phyloP scores from a whole-genome alignment of 2,888 invertebrate genomes.

The Glaucopsyche alexis region DNA sequence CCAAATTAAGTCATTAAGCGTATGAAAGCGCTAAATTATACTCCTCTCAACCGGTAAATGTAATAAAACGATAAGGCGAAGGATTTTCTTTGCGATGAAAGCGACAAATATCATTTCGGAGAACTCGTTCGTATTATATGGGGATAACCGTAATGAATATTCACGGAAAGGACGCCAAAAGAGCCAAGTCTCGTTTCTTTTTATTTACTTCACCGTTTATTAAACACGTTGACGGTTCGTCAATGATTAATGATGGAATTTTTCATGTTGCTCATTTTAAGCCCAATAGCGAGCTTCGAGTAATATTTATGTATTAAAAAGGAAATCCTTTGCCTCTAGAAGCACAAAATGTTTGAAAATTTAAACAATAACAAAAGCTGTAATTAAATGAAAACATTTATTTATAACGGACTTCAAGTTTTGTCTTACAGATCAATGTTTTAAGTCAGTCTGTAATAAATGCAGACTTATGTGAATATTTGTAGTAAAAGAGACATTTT shows the following conservation, averaged over 20 bases:
- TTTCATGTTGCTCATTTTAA: conserved; percentile 24
- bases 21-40: conserved; percentile 40
- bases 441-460: too few relatives aligned
- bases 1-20: conserved; percentile 33
- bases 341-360: conserved; percentile 2
- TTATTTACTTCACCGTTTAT: conserved; percentile 27
- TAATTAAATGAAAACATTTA: not conserved
- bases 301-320: not conserved
- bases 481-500: not conserved
- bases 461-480: too few relatives aligned
- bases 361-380: not conserved
- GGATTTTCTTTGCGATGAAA: conserved; percentile 41
- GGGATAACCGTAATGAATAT: conserved; percentile 43
- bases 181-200: conserved; percentile 23
- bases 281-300: conserved; percentile 7
- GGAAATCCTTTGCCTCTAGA: conserved; percentile 14
- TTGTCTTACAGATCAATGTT: not conserved
- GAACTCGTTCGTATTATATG: conserved; percentile 37
- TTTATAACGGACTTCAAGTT: conserved; percentile 17
- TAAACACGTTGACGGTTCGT: conserved; percentile 23
- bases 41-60: conserved; percentile 35
- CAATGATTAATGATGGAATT: conserved; percentile 24
- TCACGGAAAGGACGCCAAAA: conserved; percentile 34
- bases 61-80: conserved; percentile 40
- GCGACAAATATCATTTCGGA: conserved; percentile 38